phyloP scores from a whole-genome alignment of 1,140 invertebrate genomes.

The Hylaeus volcanicus region DNA sequence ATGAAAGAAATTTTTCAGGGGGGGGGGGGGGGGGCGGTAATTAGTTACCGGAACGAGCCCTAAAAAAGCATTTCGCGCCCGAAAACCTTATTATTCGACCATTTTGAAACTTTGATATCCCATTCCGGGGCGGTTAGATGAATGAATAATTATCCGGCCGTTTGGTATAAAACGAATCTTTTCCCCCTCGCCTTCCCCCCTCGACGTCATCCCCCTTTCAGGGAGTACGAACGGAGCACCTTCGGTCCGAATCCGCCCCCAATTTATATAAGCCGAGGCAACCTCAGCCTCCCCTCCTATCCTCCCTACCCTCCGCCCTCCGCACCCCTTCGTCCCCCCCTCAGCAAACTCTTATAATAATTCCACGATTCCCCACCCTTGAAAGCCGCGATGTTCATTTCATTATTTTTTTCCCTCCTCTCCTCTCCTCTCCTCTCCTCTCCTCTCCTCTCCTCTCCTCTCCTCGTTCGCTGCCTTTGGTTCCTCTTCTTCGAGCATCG shows the following conservation, averaged over 20 bases:
- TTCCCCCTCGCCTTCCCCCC: conserved; percentile 46
- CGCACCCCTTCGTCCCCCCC: not conserved
- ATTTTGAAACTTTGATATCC: conserved; percentile 51
- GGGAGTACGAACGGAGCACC: not conserved
- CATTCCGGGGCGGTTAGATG: conserved; percentile 50
- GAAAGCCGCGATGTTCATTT: conserved; percentile 78
- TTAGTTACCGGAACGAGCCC: not conserved
- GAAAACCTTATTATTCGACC: conserved; percentile 33
- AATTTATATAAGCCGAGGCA: conserved; percentile 76
- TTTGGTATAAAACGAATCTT: conserved; percentile 66
- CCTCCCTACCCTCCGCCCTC: not conserved
- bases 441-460: conserved; percentile 53
- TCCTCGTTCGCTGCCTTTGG: conserved; percentile 41
- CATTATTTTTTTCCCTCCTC: conserved; percentile 77
- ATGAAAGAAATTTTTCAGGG: not conserved
- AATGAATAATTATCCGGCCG: conserved; percentile 73
- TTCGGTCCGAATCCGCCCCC: conserved; percentile 50
- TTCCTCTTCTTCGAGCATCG: conserved; percentile 56
- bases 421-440: conserved; percentile 52
- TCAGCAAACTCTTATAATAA: conserved; percentile 76
- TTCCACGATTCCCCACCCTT: conserved; percentile 72
- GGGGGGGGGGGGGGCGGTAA: not conserved
- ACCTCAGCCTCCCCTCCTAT: conserved; percentile 54
- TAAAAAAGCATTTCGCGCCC: conserved; percentile 11
- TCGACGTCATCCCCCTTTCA: not conserved